These are phyloP conservation scores for Aradus depressus DNA, from an alignment of 2,888 invertebrate species.

Conservation along the genomic window DNA sequence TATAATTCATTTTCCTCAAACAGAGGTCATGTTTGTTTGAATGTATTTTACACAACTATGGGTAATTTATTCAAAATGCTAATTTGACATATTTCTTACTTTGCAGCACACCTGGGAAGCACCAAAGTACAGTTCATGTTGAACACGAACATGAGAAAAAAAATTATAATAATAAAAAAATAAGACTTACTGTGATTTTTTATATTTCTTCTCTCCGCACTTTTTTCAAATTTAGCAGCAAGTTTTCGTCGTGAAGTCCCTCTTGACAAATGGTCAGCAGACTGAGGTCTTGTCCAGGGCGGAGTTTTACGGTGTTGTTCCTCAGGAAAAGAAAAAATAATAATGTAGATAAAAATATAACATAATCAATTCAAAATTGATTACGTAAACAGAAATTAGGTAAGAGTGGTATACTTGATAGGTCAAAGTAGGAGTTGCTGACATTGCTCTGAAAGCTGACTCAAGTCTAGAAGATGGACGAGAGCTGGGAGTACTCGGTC, in stretches of 20 bases:
- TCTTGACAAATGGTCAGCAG: constrained; percentile 29
- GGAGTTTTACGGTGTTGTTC: constrained; percentile 26
- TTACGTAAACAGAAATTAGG: background rate
- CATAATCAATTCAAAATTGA: background rate
- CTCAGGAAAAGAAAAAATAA: constrained; percentile 12
- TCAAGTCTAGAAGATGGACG: constrained; percentile 23
- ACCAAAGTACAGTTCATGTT: too few relatives aligned
- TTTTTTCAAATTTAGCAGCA: constrained; percentile 28
- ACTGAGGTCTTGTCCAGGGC: constrained; percentile 31
- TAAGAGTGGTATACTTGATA: constrained; percentile 26
- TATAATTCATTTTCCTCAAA: too few relatives aligned
- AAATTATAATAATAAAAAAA: background rate
- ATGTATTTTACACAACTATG: too few relatives aligned
- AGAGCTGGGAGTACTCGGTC: constrained; percentile 20
- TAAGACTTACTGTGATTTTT: constrained; percentile 10
- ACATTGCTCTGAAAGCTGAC: constrained; percentile 30
- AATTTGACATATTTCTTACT: too few relatives aligned
- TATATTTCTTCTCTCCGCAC: constrained; percentile 15
- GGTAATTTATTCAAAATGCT: too few relatives aligned
- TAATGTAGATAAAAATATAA: background rate
- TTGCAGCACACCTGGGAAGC: too few relatives aligned
- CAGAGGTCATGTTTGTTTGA: too few relatives aligned
- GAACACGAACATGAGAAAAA: background rate
- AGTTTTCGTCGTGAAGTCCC: constrained; percentile 26
- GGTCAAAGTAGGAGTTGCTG: constrained; percentile 30